phyloP scores from a whole-genome alignment of 2,797 vertebrate species.

The Babyrousa celebensis region DNA sequence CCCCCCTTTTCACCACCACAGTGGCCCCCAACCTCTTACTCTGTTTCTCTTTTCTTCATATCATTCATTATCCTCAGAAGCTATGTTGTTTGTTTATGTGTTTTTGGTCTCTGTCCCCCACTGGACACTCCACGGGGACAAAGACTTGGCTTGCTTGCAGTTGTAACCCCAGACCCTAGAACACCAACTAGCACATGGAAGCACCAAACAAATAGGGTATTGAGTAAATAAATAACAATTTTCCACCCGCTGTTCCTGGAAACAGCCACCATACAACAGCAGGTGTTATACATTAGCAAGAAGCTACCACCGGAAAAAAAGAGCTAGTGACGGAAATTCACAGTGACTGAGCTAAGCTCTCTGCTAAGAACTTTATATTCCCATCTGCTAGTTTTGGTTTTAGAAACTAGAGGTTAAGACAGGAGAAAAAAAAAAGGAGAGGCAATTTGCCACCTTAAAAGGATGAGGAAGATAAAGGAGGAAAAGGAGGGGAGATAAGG shows the following conservation, averaged over 20 bases:
- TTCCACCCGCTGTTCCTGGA: not conserved
- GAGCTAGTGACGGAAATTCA: not conserved
- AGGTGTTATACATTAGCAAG: not conserved
- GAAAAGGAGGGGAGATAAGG: not conserved
- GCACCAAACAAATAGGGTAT: not conserved
- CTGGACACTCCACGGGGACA: not conserved
- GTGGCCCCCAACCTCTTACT: not conserved
- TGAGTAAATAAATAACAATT: not conserved
- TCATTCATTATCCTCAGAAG: not conserved
- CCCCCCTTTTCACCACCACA: not conserved
- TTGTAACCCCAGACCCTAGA: not conserved
- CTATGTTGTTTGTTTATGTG: not conserved
- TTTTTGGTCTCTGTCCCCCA: not conserved
- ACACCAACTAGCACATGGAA: not conserved
- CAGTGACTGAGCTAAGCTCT: not conserved
- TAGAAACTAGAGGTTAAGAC: not conserved
- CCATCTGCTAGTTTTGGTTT: not conserved
- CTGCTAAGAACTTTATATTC: not conserved
- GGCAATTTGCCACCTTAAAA: not conserved
- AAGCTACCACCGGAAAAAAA: not conserved
- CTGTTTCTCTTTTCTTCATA: not conserved
- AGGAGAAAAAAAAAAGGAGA: not conserved
- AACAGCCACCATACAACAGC: not conserved
- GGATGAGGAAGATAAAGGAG: not conserved
- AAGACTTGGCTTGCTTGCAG: not conserved